Evolutionary conservation across 2,113 vertebrate genomes (phyloP), one percentile per base, ranked within the genome.

Genomic region (Sporophila hypoxantha): DNA sequence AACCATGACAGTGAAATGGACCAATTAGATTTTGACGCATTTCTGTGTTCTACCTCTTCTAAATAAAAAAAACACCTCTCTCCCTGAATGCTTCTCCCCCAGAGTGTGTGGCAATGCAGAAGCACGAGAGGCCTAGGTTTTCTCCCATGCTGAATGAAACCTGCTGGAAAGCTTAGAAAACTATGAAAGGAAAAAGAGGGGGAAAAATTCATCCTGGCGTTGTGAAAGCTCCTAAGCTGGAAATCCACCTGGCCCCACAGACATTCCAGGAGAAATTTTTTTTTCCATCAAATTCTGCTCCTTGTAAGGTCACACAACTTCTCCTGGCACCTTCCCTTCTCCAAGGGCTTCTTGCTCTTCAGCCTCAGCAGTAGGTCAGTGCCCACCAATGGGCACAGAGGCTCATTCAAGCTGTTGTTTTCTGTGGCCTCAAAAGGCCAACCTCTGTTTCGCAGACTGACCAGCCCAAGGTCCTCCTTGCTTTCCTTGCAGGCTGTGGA

Each of bases 121-220:
- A n/a, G n/a, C 0, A 0, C n/a, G 44, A 61, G 55, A 69, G 76
- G 6, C 71, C 4, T n/a, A 0, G 14, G 53, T 44, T n/a, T n/a
- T n/a, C 60, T 74, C 47, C n/a, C 2, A 0, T n/a, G 12, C 29
- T 52, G 36, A 66, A 37, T 41, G 23, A 75, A 56, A n/a, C 21
- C 39, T 78, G 32, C 50, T 61, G 32, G 39, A 65, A 61, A 85
- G 37, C 60, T 76, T 25, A 57, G 57, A 47, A 57, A 60, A 52
- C 71, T 34, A 2, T 30, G 60, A 82, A 82, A 56, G 60, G 22
- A 56, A 47, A n/a, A 69, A 67, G n/a, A n/a, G 34, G 62, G 9
- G 10, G n/a, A 2, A 70, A n/a, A 42, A 49, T 5, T 17, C 41
- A 85, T 13, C 36, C 36, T 88, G 42, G 39, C 36, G 59, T 67